These are phyloP conservation scores for Glaucopsyche alexis DNA, from an alignment of 2,888 invertebrate genomes.

Conservation along the genomic window DNA sequence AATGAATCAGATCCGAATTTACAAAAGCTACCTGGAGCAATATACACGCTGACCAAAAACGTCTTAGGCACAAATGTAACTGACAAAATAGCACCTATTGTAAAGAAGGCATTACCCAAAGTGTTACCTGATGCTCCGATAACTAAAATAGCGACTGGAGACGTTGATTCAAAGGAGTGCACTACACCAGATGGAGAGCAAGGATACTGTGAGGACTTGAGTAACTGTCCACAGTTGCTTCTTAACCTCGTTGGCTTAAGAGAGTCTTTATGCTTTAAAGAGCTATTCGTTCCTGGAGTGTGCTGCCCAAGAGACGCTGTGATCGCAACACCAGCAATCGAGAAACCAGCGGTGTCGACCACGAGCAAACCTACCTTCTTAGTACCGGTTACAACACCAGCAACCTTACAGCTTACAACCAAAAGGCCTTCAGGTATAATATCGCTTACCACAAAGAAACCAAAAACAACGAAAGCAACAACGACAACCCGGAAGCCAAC, in stretches of 20 bases:
- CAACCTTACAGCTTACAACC: conserved; percentile 46
- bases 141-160: conserved; percentile 66
- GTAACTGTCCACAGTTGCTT: conserved; percentile 91
- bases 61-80: conserved; percentile 87
- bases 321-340: conserved; percentile 51
- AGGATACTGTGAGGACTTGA: conserved; percentile 92
- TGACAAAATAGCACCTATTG: conserved; percentile 88
- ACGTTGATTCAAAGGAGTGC: conserved; percentile 82
- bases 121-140: conserved; percentile 70
- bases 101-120: conserved; percentile 67
- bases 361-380: conserved; percentile 69
- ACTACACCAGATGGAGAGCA: conserved; percentile 89
- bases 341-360: conserved; percentile 59
- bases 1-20: conserved; percentile 67
- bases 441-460: conserved; percentile 57
- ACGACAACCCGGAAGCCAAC: conserved; percentile 45
- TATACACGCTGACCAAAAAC: conserved; percentile 90
- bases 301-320: conserved; percentile 87
- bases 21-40: conserved; percentile 82
- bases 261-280: conserved; percentile 94
- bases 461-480: conserved; percentile 52
- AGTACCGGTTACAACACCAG: conserved; percentile 66
- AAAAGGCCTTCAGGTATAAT: conserved; percentile 59
- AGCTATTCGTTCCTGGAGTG: conserved; percentile 94
- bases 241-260: conserved; percentile 89